phyloP scores from a whole-genome alignment of 2,797 vertebrate species.

The Cichlasoma orientale region DNA sequence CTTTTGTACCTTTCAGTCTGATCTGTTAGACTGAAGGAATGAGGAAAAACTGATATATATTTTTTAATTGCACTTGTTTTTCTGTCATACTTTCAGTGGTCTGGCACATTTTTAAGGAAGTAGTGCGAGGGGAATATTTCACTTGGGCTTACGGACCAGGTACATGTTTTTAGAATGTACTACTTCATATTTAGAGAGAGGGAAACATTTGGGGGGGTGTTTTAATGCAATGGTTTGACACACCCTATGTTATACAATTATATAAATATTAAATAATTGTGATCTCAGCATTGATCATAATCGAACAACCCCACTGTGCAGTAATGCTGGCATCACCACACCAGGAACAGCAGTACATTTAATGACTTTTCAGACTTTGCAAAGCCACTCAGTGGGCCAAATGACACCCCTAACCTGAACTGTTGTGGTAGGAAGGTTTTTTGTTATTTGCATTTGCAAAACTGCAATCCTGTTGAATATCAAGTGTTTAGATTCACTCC shows the following conservation, averaged over 20 bases:
- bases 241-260: too few species aligned
- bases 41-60: not conserved
- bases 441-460: not conserved
- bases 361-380: not conserved
- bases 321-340: too few species aligned
- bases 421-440: too few species aligned
- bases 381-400: not conserved
- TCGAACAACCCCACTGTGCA: too few species aligned
- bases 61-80: not conserved
- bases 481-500: not conserved
- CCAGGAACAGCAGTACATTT: not conserved
- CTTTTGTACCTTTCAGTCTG: not conserved
- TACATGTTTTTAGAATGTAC: not conserved
- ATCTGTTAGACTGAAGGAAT: not conserved
- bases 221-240: not conserved
- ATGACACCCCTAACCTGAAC: not conserved
- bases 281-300: not conserved
- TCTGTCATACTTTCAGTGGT: not conserved
- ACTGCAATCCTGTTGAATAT: not conserved
- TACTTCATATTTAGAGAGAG: not conserved
- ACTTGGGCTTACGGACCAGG: not conserved
- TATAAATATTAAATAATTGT: not conserved
- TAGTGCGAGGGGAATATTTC: not conserved
- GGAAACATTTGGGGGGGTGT: not conserved
- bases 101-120: too few species aligned